A percentile compares a stretch with the other conserved stretches of the same genome.
Evolutionary conservation across 2,113 vertebrate genomes (phyloP).

Genomic region (Solenodon paradoxus): DNA sequence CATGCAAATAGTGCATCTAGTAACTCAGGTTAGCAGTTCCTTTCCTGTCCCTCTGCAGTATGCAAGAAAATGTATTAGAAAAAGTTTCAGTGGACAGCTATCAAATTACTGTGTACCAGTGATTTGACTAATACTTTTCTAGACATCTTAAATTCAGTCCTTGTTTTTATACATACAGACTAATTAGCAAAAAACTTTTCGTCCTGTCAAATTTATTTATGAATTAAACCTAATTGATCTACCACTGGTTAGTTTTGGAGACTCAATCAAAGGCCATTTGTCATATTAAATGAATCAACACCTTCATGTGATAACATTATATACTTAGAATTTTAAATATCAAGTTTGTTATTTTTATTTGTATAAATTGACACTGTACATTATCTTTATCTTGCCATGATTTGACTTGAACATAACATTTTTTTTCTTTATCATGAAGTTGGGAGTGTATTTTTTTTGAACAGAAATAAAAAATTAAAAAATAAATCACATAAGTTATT

Average conservation of each 20-base stretch:
- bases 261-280: conserved; percentile 32
- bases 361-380: background rate
- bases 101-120: conserved; percentile 8
- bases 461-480: too few species aligned
- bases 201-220: conserved; percentile 37
- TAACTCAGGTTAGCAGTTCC: background rate
- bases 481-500: background rate
- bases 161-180: conserved; percentile 34
- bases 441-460: background rate
- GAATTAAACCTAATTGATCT: conserved; percentile 47
- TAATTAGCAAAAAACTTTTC: conserved; percentile 35
- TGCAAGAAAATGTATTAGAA: conserved; percentile 31
- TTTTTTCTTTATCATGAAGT: too few species aligned
- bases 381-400: background rate
- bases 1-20: background rate
- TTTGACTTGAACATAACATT: background rate
- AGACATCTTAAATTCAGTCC: conserved; percentile 21
- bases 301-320: conserved; percentile 29
- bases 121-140: background rate
- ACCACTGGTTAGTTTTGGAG: conserved; percentile 29
- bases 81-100: background rate
- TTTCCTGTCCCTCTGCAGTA: background rate
- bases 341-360: conserved; percentile 18
- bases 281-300: conserved; percentile 27
- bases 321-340: conserved; percentile 19